Evolutionary conservation across 2,113 vertebrate genomes (phyloP), one percentile per base, ranked within the genome.

Genomic region (Pseudopodoces humilis): DNA sequence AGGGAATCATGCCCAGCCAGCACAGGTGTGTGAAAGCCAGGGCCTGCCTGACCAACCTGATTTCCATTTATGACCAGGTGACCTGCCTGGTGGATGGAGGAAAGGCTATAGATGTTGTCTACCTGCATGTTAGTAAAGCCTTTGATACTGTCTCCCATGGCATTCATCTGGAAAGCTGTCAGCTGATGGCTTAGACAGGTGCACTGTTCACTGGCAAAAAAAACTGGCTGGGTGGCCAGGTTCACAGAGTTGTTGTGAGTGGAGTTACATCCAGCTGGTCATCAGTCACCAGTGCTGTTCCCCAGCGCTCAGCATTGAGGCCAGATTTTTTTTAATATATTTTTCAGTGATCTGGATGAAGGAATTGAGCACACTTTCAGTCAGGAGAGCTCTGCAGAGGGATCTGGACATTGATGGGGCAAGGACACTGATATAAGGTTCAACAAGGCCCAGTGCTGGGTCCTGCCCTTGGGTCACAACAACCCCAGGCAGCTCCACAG

Each of bases 401-500:
- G 27, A 50, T 86, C 37, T 37, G 44, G 25, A 31, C 37, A 25
- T 13, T 58, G 31, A 15, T 27, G 16, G 44, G 17, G 17, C 0
- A 0, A 50, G 21, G 21, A 35, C 11, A 21, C 4, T 14, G 43
- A 30, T 9, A 21, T 2, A 24, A 67, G 21, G 13, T 43, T 76
- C 21, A 50, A 25, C 25, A 58, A 35, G 19, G 6, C 21, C 35
- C 37, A 50, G 44, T 1, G 2, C 53, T 0, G 0, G 13, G 10
- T 58, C 30, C 43, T 65, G 50, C 20, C 20, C 43, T 31, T 31
- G 62, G 44, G 5, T 67, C 31, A 56, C 52, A 50, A 6, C 43
- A 41, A 2, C 13, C 35, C 25, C 20, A 67, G 71, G 30, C 24
- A 65, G 30, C 0, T 0, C 39, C 52, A 43, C 59, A 58, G 52